These are phyloP conservation scores for Cryptoprocta ferox DNA, from an alignment of 2,797 vertebrate genomes.

Conservation along the genomic window DNA sequence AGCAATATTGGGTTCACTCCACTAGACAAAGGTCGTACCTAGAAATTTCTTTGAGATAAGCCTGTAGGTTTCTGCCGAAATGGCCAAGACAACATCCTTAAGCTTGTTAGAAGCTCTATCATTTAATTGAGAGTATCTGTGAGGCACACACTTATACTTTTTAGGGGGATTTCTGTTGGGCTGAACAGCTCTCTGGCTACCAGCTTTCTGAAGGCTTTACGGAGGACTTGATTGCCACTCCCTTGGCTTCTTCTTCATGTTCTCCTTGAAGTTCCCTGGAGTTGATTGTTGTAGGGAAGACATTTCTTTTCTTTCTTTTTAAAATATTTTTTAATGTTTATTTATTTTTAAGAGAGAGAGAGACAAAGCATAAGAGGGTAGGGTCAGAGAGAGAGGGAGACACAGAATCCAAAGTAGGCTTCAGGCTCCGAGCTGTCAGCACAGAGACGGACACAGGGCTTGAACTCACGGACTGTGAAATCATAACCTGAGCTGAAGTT, in stretches of 20 bases:
- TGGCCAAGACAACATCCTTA: neutral
- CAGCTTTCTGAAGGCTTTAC: neutral
- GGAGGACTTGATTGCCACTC: neutral
- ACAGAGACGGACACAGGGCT: neutral
- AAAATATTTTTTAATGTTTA: neutral
- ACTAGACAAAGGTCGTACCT: neutral
- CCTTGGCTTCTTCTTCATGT: neutral
- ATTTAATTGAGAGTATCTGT: neutral
- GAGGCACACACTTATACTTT: neutral
- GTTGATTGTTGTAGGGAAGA: neutral
- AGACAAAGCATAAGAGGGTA: too few relatives aligned
- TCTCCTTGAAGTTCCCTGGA: neutral
- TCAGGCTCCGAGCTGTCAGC: too few relatives aligned
- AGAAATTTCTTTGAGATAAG: slow-evolving; percentile 18
- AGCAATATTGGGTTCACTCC: neutral
- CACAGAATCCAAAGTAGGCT: neutral
- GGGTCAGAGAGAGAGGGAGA: too few relatives aligned
- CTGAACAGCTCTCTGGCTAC: neutral
- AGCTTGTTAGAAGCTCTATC: neutral
- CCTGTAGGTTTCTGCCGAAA: neutral
- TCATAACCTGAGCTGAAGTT: neutral
- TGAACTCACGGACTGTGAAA: neutral
- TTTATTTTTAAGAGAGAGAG: too few relatives aligned
- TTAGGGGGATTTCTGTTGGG: neutral
- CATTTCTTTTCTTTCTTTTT: neutral